Base-by-base conservation (phyloP, 2,888 invertebrate genomes). In the Zaprionus lineosus region DNA sequence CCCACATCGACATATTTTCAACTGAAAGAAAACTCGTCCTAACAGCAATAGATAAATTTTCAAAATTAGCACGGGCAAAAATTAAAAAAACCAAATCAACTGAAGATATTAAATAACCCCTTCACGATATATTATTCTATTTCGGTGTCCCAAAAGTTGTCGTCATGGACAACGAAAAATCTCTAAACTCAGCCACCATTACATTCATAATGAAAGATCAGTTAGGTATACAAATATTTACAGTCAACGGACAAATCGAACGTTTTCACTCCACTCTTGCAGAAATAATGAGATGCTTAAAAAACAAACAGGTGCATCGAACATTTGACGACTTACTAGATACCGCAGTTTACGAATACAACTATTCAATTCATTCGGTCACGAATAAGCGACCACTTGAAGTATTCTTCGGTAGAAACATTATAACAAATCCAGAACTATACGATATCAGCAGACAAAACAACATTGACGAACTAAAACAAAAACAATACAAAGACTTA, bases 1-100 rank as follows among this genome's bases (percentile, higher is more conserved):
- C 64, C 1, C 55, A 68, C 7, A 50, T 61, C 1, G 53, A 68
- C 9, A 56, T 58, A 8, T 63, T 39, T 14, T 43, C 39, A 0
- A 48, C 51, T 15, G 59, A 64, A 31, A 33, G 31, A 15, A 34
- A 51, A 34, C n/a, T 51, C 2, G 46, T 47, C 3, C 14, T 62
- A 3, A 62, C 57, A 21, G 62, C 57, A 34, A 28, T 52, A 16
- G 53, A 60, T 15, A 34, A 52, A 34, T 40, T 50, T 11, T 26
- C 40, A 6, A 36, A 51, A 31, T 7, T 53, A 11, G 44, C 50
- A 2, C 31, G 44, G 16, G 34, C 43, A 11, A 48, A 14, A 50
- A 36, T 31, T 0, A 33, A 50, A 7, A 14, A 55, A 8, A 50
- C 28, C 11, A 59, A 47, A 53, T 15, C 41, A 12, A 18, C 19